These are phyloP conservation scores for Drosophila neocordata DNA, from an alignment of 1,140 invertebrate genomes.

Conservation along the genomic window DNA sequence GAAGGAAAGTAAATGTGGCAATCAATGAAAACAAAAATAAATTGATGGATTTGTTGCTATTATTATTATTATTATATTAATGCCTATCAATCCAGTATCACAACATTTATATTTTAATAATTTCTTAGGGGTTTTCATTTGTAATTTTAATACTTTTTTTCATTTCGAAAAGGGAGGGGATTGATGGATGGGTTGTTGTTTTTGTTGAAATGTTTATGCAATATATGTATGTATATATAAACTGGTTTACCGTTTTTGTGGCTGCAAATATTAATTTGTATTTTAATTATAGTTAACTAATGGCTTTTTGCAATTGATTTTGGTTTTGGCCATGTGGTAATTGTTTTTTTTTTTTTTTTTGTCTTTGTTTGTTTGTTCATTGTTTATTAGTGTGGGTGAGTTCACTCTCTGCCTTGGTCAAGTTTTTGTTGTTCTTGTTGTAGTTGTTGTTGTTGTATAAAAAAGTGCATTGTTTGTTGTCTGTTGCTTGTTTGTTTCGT, in stretches of 20 bases:
- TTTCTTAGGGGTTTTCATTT: constrained; percentile 22
- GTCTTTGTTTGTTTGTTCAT: no score
- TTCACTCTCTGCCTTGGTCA: constrained; percentile 49
- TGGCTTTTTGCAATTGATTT: constrained; percentile 49
- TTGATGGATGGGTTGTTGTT: background rate
- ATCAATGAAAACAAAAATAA: constrained; percentile 19
- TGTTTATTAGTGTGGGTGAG: constrained; percentile 42
- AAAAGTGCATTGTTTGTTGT: constrained; percentile 69
- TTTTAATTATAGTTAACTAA: constrained; percentile 53
- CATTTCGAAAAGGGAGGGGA: background rate
- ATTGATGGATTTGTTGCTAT: constrained; percentile 20
- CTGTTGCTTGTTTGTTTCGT: constrained; percentile 54
- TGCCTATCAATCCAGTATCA: constrained; percentile 59
- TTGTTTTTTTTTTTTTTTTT: constrained; percentile 47
- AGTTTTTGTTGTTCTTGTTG: constrained; percentile 49
- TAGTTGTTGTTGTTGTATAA: constrained; percentile 59
- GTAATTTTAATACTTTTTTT: constrained; percentile 1
- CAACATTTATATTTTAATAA: constrained; percentile 67
- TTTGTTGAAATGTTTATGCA: constrained; percentile 48
- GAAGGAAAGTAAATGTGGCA: background rate
- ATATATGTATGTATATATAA: constrained; percentile 29
- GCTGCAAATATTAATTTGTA: constrained; percentile 36
- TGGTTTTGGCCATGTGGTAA: constrained; percentile 11
- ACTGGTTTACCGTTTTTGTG: constrained; percentile 43
- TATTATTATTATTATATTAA: constrained; percentile 18